Evolutionary conservation across 2,888 invertebrate species (phyloP).

Genomic region (Toxonevra muliebris): DNA sequence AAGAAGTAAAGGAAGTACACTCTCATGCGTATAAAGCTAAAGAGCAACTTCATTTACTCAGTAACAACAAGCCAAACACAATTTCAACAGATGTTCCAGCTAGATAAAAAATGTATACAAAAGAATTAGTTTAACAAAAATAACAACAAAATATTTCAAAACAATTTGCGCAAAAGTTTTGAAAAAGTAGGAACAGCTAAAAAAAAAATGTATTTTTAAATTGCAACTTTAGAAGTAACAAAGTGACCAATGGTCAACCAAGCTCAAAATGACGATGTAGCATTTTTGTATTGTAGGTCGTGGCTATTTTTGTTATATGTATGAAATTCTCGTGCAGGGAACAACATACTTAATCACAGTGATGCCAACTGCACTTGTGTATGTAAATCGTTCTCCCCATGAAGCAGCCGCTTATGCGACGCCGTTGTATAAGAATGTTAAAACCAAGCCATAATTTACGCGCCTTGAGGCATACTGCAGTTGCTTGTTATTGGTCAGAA

Average conservation of each 20-base stretch:
- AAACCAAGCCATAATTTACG: slow-evolving; percentile 29
- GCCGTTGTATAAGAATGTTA: slow-evolving; percentile 24
- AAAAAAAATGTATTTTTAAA: slow-evolving; percentile 40
- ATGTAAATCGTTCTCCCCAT: background rate
- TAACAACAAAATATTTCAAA: background rate
- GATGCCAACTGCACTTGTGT: slow-evolving; percentile 43
- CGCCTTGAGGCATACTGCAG: slow-evolving; percentile 23
- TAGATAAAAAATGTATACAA: slow-evolving; percentile 13
- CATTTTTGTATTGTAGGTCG: too few relatives aligned
- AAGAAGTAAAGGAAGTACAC: background rate
- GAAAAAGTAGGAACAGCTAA: background rate
- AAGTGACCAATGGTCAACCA: slow-evolving; percentile 49
- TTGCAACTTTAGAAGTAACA: slow-evolving; percentile 55
- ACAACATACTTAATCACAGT: slow-evolving; percentile 40
- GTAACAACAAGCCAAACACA: slow-evolving; percentile 7
- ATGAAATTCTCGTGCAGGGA: slow-evolving; percentile 29
- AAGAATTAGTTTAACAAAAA: background rate
- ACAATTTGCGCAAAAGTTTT: background rate
- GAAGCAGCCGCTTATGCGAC: slow-evolving; percentile 16
- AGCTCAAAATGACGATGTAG: background rate
- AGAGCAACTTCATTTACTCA: slow-evolving; percentile 18
- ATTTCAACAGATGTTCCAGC: background rate
- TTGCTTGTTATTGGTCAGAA: background rate
- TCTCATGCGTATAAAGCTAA: slow-evolving; percentile 4
- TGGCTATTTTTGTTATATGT: slow-evolving; percentile 4